Conservation (phyloP, 1,140 invertebrate species). For the Bombus ignitus region DNA sequence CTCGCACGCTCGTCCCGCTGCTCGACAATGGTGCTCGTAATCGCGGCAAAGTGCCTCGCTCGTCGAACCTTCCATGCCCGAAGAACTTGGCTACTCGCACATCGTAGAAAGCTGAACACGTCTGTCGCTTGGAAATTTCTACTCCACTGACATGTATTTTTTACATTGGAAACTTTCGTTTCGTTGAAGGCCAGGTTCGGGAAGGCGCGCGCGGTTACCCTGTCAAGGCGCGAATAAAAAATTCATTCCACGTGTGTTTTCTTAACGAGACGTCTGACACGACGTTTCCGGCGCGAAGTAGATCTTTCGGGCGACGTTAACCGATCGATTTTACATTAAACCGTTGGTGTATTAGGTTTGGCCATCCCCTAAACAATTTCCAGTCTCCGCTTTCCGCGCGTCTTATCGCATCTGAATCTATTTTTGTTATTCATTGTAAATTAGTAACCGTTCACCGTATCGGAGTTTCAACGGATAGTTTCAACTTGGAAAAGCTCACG, state of each 20-base stretch:
- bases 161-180: background rate
- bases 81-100: background rate
- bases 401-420: background rate
- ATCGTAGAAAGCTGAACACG: background rate
- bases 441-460: no score
- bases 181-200: background rate
- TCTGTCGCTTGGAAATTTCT: background rate
- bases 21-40: background rate
- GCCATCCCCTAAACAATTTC: no score
- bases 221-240: slow-evolving; percentile 16
- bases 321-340: background rate
- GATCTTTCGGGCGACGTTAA: background rate
- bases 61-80: slow-evolving; percentile 45
- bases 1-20: background rate
- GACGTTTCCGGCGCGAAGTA: slow-evolving; percentile 32
- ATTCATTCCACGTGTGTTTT: slow-evolving; percentile 22
- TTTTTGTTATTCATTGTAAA: background rate
- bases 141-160: background rate
- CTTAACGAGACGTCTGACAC: slow-evolving; percentile 38
- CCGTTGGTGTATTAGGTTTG: background rate
- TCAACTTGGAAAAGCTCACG: background rate
- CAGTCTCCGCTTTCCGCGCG: background rate
- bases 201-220: no score
- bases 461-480: background rate
- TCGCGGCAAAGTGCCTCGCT: slow-evolving; percentile 13